These are phyloP conservation scores for Drosophila mauritiana DNA, from an alignment of 1,140 invertebrate genomes.

Conservation along the genomic window DNA sequence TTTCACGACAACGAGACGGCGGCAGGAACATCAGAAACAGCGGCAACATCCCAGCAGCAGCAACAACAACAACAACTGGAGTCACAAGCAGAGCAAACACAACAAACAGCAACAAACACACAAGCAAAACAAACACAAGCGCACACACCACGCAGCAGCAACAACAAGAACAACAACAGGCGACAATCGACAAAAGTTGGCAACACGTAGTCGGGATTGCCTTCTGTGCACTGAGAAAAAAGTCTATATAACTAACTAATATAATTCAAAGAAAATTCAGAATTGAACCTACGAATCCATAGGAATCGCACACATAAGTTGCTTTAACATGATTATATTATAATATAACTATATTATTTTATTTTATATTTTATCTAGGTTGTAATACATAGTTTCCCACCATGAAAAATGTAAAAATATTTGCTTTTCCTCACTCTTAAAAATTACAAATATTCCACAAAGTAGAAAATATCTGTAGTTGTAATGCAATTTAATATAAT, in stretches of 20 bases:
- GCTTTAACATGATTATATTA: too few species aligned
- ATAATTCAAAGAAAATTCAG: background rate
- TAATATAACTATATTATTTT: too few species aligned
- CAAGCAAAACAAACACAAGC: constrained; percentile 16
- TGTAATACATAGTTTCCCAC: too few species aligned
- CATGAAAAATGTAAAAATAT: too few species aligned
- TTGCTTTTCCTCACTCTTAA: too few species aligned
- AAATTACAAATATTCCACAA: too few species aligned
- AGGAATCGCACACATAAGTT: too few species aligned
- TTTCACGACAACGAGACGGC: constrained; percentile 72
- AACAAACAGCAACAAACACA: constrained; percentile 42
- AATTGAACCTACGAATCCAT: too few species aligned
- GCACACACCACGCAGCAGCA: constrained; percentile 1
- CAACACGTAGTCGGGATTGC: constrained; percentile 64
- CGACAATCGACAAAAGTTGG: constrained; percentile 50
- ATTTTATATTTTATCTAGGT: too few species aligned
- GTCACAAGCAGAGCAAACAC: constrained; percentile 44
- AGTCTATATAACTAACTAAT: background rate
- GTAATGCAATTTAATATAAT: too few species aligned
- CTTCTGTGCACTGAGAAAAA: constrained; percentile 8
- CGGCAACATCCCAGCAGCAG: constrained; percentile 26
- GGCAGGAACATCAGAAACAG: constrained; percentile 18
- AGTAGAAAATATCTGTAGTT: too few species aligned
- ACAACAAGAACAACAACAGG: constrained; percentile 56
- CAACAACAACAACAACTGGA: background rate